Evolutionary conservation across 2,113 vertebrate genomes (phyloP).

Genomic region (Psittacus erithacus): DNA sequence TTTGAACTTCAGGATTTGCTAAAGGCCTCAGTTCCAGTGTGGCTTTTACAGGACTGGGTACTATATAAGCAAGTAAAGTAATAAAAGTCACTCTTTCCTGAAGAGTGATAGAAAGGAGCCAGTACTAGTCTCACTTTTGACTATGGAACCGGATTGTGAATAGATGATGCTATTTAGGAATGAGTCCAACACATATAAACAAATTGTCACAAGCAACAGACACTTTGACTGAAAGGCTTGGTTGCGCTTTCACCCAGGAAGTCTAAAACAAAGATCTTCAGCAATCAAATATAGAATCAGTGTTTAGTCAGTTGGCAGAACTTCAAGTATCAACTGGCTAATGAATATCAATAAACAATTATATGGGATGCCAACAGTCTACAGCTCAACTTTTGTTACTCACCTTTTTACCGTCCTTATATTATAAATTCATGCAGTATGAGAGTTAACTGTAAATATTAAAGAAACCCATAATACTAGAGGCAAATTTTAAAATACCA

Average conservation of each 20-base stretch:
- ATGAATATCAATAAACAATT: neutral
- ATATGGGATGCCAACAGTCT: neutral
- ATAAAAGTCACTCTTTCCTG: neutral
- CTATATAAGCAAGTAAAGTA: neutral
- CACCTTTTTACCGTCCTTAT: neutral
- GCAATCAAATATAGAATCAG: conserved; percentile 23
- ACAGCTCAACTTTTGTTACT: neutral
- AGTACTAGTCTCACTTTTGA: neutral
- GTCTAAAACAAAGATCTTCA: conserved; percentile 14
- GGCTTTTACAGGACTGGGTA: neutral
- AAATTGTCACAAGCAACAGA: conserved; percentile 26
- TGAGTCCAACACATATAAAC: conserved; percentile 10
- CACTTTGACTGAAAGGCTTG: conserved; percentile 1
- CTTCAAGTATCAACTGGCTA: neutral
- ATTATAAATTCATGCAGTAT: neutral
- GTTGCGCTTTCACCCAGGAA: conserved; percentile 21
- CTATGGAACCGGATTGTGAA: neutral
- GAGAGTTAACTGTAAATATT: neutral
- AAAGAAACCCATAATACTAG: neutral
- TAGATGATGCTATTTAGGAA: neutral
- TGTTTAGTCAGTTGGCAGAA: neutral
- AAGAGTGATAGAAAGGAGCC: neutral
- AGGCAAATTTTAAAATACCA: neutral
- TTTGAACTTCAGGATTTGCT: neutral
- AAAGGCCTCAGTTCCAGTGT: neutral